These are phyloP conservation scores for Eupithecia subumbrata DNA, from an alignment of 2,888 invertebrate genomes.

Conservation along the genomic window DNA sequence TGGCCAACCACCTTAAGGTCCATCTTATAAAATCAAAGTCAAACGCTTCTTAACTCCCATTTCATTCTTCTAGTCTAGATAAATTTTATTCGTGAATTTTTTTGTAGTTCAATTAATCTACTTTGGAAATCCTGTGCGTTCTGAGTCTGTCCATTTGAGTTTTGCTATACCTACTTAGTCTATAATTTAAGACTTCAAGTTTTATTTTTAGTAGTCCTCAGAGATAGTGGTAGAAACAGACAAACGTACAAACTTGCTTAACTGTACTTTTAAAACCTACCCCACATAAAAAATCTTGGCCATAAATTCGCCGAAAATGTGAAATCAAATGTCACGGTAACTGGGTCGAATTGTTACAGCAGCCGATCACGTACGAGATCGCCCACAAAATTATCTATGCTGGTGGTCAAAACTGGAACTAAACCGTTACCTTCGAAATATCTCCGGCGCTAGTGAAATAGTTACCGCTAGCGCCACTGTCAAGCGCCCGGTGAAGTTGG, in stretches of 20 bases:
- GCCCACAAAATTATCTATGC: neutral
- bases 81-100: neutral
- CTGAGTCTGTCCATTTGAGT: neutral
- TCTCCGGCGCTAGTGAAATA: neutral
- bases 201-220: neutral
- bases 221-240: neutral
- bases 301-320: constrained; percentile 53
- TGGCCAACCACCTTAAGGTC: neutral
- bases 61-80: neutral
- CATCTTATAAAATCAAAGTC: neutral
- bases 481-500: neutral
- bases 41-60: neutral
- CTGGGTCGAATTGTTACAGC: constrained; percentile 61
- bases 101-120: neutral
- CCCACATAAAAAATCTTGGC: constrained; percentile 49
- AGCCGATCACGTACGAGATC: constrained; percentile 60
- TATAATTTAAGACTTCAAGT: no score
- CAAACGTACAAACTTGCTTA: neutral
- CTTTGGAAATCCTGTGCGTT: neutral
- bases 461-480: neutral
- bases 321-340: constrained; percentile 62
- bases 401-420: constrained; percentile 52
- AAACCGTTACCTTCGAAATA: neutral
- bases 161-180: neutral
- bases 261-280: neutral